Conservation (phyloP, 2,797 vertebrate species). For the Myripristis murdjan region DNA sequence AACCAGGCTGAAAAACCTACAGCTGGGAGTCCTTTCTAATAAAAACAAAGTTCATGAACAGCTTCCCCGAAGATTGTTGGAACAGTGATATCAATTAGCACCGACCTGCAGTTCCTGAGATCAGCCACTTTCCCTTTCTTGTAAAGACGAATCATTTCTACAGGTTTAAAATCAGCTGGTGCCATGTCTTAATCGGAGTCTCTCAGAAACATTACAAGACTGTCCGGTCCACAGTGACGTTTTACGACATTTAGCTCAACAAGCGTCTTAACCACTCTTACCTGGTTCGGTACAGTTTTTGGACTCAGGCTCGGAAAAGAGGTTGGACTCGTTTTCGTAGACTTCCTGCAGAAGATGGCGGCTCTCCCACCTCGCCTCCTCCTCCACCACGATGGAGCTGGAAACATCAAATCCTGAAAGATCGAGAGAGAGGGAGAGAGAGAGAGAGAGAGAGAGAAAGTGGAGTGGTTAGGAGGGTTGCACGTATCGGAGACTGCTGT, state of each 20-base stretch:
- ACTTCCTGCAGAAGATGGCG: constrained; percentile 87
- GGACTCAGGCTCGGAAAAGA: constrained; percentile 59
- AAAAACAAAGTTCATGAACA: no score
- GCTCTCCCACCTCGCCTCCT: constrained; percentile 79
- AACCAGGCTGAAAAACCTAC: no score
- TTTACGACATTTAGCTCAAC: no score
- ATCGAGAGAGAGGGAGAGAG: constrained; percentile 6
- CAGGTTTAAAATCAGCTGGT: no score
- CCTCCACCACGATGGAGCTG: constrained; percentile 66
- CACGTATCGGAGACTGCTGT: background rate
- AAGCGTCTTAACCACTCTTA: constrained; percentile 62
- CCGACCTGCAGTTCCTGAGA: background rate
- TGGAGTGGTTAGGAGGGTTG: constrained; percentile 6
- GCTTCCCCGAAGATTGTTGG: background rate
- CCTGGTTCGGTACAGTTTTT: constrained; percentile 96
- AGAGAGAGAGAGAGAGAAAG: background rate
- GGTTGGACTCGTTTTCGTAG: constrained; percentile 80
- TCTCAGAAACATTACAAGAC: background rate
- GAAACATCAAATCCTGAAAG: constrained; percentile 80
- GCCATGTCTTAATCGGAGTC: no score
- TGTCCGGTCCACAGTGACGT: no score
- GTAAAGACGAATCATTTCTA: no score
- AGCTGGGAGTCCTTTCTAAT: no score
- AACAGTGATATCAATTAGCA: background rate
- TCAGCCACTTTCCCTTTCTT: background rate